Evolutionary conservation across 2,888 invertebrate species (phyloP).

Genomic region (Nipponacmea schrenckii): DNA sequence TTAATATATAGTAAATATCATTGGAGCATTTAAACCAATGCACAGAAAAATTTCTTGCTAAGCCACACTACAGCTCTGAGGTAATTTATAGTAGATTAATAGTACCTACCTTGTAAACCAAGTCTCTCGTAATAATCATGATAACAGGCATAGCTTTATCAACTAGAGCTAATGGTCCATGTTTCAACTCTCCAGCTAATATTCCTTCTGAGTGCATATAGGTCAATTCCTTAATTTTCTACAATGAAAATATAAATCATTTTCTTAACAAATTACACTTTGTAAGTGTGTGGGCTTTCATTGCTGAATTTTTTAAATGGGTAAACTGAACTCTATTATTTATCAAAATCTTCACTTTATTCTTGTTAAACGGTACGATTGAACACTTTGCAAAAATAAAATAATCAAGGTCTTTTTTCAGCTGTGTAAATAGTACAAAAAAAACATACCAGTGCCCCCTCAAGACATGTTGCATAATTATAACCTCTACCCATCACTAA

Average conservation of each 20-base stretch:
- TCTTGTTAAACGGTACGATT: no score
- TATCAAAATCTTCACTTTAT: no score
- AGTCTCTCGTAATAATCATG: conserved; percentile 97
- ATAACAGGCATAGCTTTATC: conserved; percentile 98
- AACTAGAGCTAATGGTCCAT: conserved; percentile 96
- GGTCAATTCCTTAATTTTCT: conserved; percentile 98
- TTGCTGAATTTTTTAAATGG: neutral
- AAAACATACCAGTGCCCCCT: conserved; percentile 76
- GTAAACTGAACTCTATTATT: neutral
- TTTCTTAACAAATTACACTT: no score
- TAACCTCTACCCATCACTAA: conserved; percentile 99
- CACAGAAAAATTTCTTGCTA: no score
- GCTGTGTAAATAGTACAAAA: neutral
- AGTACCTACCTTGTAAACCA: conserved; percentile 80
- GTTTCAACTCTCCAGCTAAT: conserved; percentile 98
- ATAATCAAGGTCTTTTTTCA: no score
- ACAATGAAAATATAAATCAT: conserved; percentile 43
- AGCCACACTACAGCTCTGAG: no score
- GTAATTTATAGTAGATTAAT: no score
- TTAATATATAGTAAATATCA: no score
- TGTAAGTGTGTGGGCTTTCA: no score
- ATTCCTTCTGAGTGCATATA: conserved; percentile 96
- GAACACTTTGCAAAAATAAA: neutral
- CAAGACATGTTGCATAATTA: conserved; percentile 98
- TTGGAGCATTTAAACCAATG: no score